These are phyloP conservation scores for Phaenicophaeus curvirostris DNA, from an alignment of 2,797 vertebrate genomes.

Conservation along the genomic window DNA sequence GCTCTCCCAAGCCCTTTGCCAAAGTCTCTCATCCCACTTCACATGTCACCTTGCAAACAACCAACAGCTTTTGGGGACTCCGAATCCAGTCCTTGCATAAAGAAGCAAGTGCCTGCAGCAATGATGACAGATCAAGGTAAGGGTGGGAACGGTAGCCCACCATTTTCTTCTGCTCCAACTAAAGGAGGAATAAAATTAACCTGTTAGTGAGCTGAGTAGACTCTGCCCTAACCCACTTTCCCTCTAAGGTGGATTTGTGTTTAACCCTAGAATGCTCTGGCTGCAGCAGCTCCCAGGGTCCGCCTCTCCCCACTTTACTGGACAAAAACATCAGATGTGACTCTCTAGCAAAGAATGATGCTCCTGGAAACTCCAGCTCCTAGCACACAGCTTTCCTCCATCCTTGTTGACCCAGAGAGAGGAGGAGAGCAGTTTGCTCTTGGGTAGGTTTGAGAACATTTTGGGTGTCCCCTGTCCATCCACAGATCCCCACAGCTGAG, in stretches of 20 bases:
- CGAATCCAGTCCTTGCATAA: neutral
- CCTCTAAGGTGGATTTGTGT: neutral
- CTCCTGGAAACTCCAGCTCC: neutral
- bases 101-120: conserved; percentile 8
- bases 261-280: accelerated
- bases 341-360: neutral
- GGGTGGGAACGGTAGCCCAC: neutral
- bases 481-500: neutral
- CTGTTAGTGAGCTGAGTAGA: neutral
- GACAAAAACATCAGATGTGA: neutral
- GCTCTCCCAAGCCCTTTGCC: neutral
- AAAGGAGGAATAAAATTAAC: neutral
- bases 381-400: neutral
- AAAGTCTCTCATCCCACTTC: neutral
- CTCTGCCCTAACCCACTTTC: neutral
- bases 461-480: neutral
- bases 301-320: neutral
- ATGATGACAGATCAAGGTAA: conserved; percentile 17
- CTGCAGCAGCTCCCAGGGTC: too few species aligned
- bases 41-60: neutral
- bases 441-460: neutral
- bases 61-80: neutral
- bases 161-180: neutral
- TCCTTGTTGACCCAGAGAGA: accelerated
- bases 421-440: neutral